These are phyloP conservation scores for Drosophila nasuta DNA, from an alignment of 1,140 invertebrate species.

Conservation along the genomic window DNA sequence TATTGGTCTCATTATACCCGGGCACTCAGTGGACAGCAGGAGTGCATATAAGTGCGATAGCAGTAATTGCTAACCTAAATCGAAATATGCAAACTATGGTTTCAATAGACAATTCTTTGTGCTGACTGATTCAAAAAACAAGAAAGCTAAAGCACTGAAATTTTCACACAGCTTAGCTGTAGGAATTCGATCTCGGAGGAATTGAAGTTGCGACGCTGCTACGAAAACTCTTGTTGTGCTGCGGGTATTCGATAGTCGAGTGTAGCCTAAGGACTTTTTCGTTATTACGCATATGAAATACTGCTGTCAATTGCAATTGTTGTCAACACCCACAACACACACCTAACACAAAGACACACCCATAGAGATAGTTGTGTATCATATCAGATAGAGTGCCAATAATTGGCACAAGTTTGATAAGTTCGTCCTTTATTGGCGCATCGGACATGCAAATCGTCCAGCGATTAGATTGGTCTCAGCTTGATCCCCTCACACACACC, in stretches of 20 bases:
- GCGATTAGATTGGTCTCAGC: neutral
- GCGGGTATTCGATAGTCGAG: neutral
- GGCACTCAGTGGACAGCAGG: neutral
- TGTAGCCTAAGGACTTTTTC: neutral
- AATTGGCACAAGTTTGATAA: neutral
- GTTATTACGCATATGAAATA: neutral
- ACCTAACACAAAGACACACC: too few relatives aligned
- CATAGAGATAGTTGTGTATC: neutral
- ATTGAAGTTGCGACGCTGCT: too few relatives aligned
- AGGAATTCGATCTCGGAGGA: too few relatives aligned
- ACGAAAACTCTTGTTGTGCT: too few relatives aligned
- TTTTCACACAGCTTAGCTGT: too few relatives aligned
- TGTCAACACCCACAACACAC: neutral
- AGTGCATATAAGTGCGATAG: neutral
- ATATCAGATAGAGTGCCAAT: neutral
- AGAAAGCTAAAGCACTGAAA: too few relatives aligned
- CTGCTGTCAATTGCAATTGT: neutral
- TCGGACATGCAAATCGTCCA: slow-evolving; percentile 23
- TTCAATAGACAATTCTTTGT: too few relatives aligned
- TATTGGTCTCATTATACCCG: neutral
- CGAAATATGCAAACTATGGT: too few relatives aligned
- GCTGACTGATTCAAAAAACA: too few relatives aligned
- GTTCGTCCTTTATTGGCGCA: slow-evolving; percentile 8
- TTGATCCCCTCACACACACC: neutral
- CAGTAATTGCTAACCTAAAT: neutral